Percentiles rank a stretch among this genome's conserved stretches.
phyloP scores from a whole-genome alignment of 2,797 vertebrate species.

The Pseudochromis fuscus region DNA sequence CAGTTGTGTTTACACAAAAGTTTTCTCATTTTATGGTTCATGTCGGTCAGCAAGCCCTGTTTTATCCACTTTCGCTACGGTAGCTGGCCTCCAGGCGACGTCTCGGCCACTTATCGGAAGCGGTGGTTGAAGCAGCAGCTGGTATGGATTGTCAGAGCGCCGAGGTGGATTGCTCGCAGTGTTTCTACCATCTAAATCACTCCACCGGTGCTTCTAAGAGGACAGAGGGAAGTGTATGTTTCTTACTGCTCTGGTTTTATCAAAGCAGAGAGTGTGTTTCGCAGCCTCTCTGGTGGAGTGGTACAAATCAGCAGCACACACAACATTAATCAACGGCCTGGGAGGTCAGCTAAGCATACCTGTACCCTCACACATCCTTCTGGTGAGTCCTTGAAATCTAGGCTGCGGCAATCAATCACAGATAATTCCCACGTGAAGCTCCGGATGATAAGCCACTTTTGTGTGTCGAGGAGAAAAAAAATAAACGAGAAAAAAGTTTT shows the following conservation, averaged over 20 bases:
- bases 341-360: slow-evolving; percentile 75
- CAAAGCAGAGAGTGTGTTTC: slow-evolving; percentile 59
- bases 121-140: slow-evolving; percentile 51
- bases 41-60: slow-evolving; percentile 52
- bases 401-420: slow-evolving; percentile 79
- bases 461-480: slow-evolving; percentile 48
- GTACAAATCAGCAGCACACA: slow-evolving; percentile 74
- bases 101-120: slow-evolving; percentile 72
- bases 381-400: slow-evolving; percentile 78
- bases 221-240: slow-evolving; percentile 43
- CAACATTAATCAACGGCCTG: slow-evolving; percentile 79
- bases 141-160: slow-evolving; percentile 56
- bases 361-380: slow-evolving; percentile 69
- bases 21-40: slow-evolving; percentile 75
- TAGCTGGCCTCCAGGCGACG: slow-evolving; percentile 60
- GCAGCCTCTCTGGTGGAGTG: slow-evolving; percentile 48
- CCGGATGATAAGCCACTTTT: slow-evolving; percentile 72
- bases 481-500: slow-evolving; percentile 64
- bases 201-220: slow-evolving; percentile 52
- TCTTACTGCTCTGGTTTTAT: slow-evolving; percentile 58
- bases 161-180: slow-evolving; percentile 57
- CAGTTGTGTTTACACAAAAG: slow-evolving; percentile 75
- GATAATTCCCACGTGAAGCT: slow-evolving; percentile 65
- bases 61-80: slow-evolving; percentile 62
- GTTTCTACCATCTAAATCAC: slow-evolving; percentile 73